These are phyloP conservation scores for Megaceryle alcyon DNA, from an alignment of 2,797 vertebrate species.

Conservation along the genomic window DNA sequence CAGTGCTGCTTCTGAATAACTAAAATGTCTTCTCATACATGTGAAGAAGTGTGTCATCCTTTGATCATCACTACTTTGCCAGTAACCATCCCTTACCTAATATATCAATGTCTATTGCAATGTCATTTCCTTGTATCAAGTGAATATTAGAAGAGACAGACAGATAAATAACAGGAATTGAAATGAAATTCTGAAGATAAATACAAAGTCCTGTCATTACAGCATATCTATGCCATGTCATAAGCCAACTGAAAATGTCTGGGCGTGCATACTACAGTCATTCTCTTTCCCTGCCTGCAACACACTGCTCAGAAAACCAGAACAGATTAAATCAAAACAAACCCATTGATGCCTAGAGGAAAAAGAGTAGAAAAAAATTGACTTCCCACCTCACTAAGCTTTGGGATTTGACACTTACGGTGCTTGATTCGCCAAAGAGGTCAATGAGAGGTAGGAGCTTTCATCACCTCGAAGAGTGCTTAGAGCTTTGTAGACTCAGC, in stretches of 20 bases:
- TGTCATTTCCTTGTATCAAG: not conserved
- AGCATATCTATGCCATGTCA: not conserved
- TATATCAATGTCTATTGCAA: not conserved
- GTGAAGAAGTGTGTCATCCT: not conserved
- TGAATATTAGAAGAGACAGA: not conserved
- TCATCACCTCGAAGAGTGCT: not conserved
- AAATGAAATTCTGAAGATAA: not conserved
- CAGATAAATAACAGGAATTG: not conserved
- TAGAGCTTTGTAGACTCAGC: not conserved
- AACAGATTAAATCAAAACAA: not conserved
- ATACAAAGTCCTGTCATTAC: not conserved
- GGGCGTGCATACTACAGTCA: not conserved
- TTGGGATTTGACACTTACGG: not conserved
- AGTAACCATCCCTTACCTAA: not conserved
- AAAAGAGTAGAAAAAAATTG: not conserved
- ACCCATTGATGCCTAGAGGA: not conserved
- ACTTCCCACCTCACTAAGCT: not conserved
- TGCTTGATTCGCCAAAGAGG: not conserved
- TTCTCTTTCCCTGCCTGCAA: not conserved
- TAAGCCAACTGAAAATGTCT: not conserved
- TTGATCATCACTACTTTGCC: not conserved
- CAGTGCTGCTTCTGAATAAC: not conserved
- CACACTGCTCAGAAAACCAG: not conserved
- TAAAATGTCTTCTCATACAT: not conserved
- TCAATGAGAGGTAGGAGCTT: not conserved